Conservation (phyloP, 2,797 vertebrate genomes). For the Sparus aurata region DNA sequence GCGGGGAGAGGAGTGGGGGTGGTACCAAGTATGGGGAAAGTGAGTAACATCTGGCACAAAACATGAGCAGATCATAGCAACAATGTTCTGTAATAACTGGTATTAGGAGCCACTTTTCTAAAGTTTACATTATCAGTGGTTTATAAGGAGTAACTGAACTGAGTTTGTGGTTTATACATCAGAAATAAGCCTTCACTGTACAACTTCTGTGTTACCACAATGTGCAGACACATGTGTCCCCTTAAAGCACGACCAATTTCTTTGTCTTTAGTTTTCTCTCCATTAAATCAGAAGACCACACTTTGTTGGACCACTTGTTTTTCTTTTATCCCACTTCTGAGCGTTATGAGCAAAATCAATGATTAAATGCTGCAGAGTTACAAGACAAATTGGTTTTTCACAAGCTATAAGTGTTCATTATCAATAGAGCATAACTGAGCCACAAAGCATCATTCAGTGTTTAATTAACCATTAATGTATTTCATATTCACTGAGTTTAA, state of each 20-base stretch:
- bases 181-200: neutral
- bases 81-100: conserved; percentile 29
- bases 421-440: neutral
- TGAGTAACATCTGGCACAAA: conserved; percentile 56
- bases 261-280: neutral
- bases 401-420: neutral
- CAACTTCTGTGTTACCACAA: neutral
- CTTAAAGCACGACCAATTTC: neutral
- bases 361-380: neutral
- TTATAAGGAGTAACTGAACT: neutral
- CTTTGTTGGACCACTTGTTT: neutral
- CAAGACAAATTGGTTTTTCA: neutral
- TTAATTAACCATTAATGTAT: neutral
- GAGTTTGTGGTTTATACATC: neutral
- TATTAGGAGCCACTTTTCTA: conserved; percentile 21
- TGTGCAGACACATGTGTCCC: neutral
- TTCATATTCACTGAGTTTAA: neutral
- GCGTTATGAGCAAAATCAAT: neutral
- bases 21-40: conserved; percentile 55
- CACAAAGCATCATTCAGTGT: neutral
- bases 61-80: conserved; percentile 35
- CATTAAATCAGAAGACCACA: neutral
- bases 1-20: conserved; percentile 60
- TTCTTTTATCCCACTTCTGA: neutral
- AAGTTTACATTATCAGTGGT: neutral